A percentile compares a stretch with the other conserved stretches of the same genome.
Conservation (phyloP, 2,888 invertebrate species). For the Chymomyza fuscimana region DNA sequence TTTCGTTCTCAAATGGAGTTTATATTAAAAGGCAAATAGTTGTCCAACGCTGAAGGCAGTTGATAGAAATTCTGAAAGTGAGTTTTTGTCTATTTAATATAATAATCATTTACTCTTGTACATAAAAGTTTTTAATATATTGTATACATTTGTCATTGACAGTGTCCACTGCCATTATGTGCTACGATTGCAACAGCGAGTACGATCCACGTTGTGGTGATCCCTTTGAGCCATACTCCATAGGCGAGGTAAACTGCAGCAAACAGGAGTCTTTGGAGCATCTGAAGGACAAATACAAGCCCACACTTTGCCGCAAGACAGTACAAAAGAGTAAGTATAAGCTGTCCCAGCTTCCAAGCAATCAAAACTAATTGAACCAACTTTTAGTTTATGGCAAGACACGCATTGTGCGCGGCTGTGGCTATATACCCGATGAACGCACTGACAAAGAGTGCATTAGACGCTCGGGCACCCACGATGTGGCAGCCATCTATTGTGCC, state of each 20-base stretch:
- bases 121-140: not conserved
- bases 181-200: conserved; percentile 95
- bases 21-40: no score
- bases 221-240: conserved; percentile 91
- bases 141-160: not conserved
- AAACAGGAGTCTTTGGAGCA: conserved; percentile 87
- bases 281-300: conserved; percentile 80
- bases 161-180: conserved; percentile 85
- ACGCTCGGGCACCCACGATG: conserved; percentile 87
- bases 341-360: not conserved
- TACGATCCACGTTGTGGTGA: conserved; percentile 94
- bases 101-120: no score
- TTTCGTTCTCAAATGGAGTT: no score
- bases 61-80: no score
- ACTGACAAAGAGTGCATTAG: conserved; percentile 83
- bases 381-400: conserved; percentile 86
- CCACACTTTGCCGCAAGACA: conserved; percentile 89
- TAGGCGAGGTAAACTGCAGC: conserved; percentile 92
- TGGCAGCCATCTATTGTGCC: conserved; percentile 88
- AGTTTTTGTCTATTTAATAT: no score
- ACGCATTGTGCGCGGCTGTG: conserved; percentile 90
- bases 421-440: conserved; percentile 85
- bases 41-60: no score
- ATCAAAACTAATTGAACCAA: conserved; percentile 1
- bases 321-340: conserved; percentile 85